Evolutionary conservation across 2,113 vertebrate genomes (phyloP).

Genomic region (Bothrops jararaca): DNA sequence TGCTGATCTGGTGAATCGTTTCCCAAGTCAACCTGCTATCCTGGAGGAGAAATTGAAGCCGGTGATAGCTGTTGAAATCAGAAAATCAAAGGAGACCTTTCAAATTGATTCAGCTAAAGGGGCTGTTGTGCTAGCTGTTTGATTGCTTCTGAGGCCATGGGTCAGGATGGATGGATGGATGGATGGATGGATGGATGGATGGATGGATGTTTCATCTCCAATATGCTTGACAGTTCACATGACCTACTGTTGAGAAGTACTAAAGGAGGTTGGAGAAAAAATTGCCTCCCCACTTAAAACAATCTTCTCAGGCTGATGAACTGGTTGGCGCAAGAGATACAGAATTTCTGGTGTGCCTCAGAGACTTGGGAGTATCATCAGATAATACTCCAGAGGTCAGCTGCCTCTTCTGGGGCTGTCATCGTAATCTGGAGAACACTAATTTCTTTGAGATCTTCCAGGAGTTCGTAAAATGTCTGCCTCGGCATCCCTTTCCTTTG

Average conservation of each 20-base stretch:
- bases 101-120: not conserved
- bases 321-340: not conserved
- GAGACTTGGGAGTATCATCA: not conserved
- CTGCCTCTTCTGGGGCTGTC: not conserved
- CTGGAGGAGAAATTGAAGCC: conserved; percentile 7
- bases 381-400: not conserved
- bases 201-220: not conserved
- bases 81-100: not conserved
- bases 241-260: not conserved
- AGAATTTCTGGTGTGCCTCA: not conserved
- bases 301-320: not conserved
- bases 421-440: not conserved
- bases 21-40: not conserved
- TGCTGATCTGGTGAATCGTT: conserved; percentile 4
- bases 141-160: no score
- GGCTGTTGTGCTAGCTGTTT: not conserved
- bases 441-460: not conserved
- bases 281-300: not conserved
- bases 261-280: not conserved
- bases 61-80: not conserved
- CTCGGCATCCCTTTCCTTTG: not conserved
- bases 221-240: no score
- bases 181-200: no score
- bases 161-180: no score
- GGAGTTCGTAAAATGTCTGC: not conserved